Evolutionary conservation across 1,140 invertebrate species (phyloP), one percentile per base, ranked within the genome.

Genomic region (Meloidogyne exigua): DNA sequence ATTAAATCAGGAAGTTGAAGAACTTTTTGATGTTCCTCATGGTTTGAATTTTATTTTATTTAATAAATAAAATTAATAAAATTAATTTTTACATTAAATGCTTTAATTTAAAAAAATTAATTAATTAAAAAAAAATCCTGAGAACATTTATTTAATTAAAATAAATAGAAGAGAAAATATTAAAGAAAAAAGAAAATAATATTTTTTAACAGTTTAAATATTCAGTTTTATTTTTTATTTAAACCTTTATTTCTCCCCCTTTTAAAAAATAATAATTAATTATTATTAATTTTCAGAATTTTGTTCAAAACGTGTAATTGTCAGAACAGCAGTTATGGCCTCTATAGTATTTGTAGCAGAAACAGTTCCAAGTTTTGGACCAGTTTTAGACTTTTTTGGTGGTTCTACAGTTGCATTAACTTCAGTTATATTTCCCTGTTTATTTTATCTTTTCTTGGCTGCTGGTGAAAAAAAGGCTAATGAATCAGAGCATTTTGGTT

Each of bases 341-440:
- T 76, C 92, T 0, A 91, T 92, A 0, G 91, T 95, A 7, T 91
- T 93, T 23, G 88, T 95, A 7, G 93, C 91, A 0, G 92, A 94
- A 88, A 91, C 92, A 4, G 91, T 96, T 0, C 94, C 94, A 0
- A 90, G 92, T 79, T 95, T 95, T 85, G 93, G 94, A 78, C 89
- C 93, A n/a, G 91, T 96, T 2, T 92, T 96, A 91, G 91, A 93
- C 32, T 88, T 96, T 4, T 91, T 95, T 5, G 94, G 94, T 18
- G 92, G 92, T 0, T 90, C 95, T 0, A 94, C 92, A 0, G 92
- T 93, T 0, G 93, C 93, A 0, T 86, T 95, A 9, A 91, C 94
- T 76, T 91, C 91, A 2, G 94, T 94, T 77, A 90, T 96, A 21
- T 90, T 95, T 26, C 94, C 94, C 0, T 92, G 93, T 0, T 78